phyloP scores from a whole-genome alignment of 2,888 invertebrate species.

The Alcis repandata region DNA sequence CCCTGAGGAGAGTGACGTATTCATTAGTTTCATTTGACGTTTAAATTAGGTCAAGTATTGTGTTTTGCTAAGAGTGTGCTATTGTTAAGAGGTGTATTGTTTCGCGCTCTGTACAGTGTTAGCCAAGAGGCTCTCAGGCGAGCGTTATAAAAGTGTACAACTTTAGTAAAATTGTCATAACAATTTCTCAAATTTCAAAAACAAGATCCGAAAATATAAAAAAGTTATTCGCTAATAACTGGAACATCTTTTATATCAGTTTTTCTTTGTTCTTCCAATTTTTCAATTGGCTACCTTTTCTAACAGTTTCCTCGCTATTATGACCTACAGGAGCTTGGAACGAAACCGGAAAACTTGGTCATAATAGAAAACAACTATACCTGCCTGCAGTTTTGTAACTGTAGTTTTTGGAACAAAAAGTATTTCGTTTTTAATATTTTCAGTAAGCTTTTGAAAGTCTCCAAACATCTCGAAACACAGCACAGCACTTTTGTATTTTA shows the following conservation, averaged over 20 bases:
- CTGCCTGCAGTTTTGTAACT: slow-evolving; percentile 6
- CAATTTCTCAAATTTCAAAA: too few relatives aligned
- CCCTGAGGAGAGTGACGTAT: too few relatives aligned
- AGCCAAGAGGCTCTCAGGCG: too few relatives aligned
- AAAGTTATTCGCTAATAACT: too few relatives aligned
- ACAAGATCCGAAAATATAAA: background rate
- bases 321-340: slow-evolving; percentile 33
- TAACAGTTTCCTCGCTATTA: slow-evolving; percentile 36
- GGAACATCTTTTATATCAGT: too few relatives aligned
- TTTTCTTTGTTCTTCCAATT: slow-evolving; percentile 6
- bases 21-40: too few relatives aligned
- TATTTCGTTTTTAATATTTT: background rate
- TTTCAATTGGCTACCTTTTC: slow-evolving; percentile 14
- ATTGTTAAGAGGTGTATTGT: too few relatives aligned
- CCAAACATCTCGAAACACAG: background rate
- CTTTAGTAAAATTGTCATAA: too few relatives aligned
- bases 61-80: too few relatives aligned
- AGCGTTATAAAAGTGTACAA: too few relatives aligned
- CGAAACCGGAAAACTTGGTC: slow-evolving; percentile 40
- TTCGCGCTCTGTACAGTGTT: too few relatives aligned
- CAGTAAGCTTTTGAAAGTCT: background rate
- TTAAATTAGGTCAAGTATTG: too few relatives aligned
- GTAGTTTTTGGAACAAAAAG: background rate
- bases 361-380: slow-evolving; percentile 33
- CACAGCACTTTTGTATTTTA: background rate